phyloP scores from a whole-genome alignment of 2,113 vertebrate species.

The Protobothrops mucrosquamatus region DNA sequence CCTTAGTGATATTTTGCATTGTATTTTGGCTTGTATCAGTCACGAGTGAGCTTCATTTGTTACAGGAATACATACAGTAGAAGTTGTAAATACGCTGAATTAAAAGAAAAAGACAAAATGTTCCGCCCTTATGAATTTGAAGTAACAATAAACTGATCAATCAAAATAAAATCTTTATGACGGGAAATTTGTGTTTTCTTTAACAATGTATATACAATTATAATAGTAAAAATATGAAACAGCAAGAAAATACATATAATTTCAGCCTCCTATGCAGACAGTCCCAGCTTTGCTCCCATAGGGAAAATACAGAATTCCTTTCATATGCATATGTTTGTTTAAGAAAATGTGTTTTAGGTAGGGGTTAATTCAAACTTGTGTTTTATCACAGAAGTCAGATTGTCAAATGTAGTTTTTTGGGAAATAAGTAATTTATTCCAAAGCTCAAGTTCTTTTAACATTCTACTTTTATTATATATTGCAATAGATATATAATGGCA shows the following conservation, averaged over 20 bases:
- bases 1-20: not conserved
- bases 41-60: not conserved
- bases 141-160: slow-evolving; percentile 3
- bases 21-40: not conserved
- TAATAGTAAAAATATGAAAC: not conserved
- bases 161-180: not conserved
- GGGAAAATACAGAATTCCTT: not conserved
- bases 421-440: not conserved
- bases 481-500: not conserved
- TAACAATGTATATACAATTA: not conserved
- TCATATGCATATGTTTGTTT: not conserved
- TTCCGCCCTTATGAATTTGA: not conserved
- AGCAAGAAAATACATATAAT: not conserved
- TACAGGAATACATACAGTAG: slow-evolving; percentile 1
- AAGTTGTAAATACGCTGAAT: not conserved
- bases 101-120: slow-evolving; percentile 3
- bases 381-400: not conserved
- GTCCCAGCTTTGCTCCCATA: not conserved
- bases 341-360: not conserved
- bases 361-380: not conserved
- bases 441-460: not conserved
- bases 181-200: not conserved
- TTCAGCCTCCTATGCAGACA: not conserved
- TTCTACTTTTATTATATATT: not conserved
- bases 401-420: not conserved